These are phyloP conservation scores for Apogon hyalosoma DNA, from an alignment of 2,797 vertebrate genomes.

Conservation along the genomic window DNA sequence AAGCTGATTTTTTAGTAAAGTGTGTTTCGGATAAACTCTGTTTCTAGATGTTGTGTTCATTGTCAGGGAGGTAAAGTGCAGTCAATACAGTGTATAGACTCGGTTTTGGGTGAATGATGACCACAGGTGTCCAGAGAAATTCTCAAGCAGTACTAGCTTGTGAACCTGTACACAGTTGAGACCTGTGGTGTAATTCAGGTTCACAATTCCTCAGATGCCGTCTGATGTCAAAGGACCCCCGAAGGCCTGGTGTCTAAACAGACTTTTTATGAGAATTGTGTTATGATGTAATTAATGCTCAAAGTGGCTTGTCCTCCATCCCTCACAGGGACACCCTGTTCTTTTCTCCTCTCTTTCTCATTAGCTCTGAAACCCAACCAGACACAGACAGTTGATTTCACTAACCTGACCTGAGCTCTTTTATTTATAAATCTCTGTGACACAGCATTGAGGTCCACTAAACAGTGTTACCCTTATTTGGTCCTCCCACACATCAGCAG, in stretches of 20 bases:
- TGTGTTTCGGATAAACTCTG: background rate
- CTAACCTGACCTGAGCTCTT: constrained; percentile 62
- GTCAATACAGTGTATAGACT: background rate
- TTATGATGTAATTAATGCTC: constrained; percentile 5
- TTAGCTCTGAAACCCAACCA: constrained; percentile 33
- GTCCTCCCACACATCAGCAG: constrained; percentile 64
- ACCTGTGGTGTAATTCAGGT: constrained; percentile 34
- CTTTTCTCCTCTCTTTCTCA: constrained; percentile 17
- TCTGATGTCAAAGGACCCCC: background rate
- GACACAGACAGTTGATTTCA: constrained; percentile 40
- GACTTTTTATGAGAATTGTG: constrained; percentile 7
- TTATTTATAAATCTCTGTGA: constrained; percentile 84
- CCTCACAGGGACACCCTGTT: constrained; percentile 10
- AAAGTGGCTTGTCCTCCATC: background rate
- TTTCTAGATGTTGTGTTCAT: background rate
- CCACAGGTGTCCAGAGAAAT: constrained; percentile 36
- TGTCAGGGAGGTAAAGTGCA: background rate
- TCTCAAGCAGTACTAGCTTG: constrained; percentile 10
- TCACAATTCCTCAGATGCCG: constrained; percentile 16
- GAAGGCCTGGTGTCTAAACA: background rate
- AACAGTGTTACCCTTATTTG: constrained; percentile 82
- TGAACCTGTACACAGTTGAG: constrained; percentile 25
- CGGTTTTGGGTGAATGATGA: constrained; percentile 15
- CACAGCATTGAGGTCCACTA: constrained; percentile 70
- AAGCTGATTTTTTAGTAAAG: background rate